phyloP scores from a whole-genome alignment of 1,140 invertebrate species.

The Vollenhovia emeryi region DNA sequence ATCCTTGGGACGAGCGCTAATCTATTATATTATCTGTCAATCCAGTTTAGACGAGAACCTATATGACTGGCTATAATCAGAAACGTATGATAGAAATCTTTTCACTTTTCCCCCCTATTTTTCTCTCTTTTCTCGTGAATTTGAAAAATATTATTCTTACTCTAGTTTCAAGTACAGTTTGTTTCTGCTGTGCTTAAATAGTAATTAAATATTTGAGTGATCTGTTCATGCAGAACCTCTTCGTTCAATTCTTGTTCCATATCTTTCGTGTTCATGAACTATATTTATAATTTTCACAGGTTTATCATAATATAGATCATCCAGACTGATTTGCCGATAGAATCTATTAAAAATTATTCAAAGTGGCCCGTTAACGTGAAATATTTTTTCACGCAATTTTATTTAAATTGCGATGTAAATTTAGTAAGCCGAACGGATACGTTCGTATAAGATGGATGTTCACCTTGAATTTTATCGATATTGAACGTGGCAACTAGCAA shows the following conservation, averaged over 20 bases:
- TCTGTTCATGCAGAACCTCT: not conserved
- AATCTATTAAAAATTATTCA: not conserved
- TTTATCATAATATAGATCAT: not conserved
- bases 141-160: not conserved
- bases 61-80: not conserved
- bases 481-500: not conserved
- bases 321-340: not conserved
- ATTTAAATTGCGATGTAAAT: not conserved
- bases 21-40: not conserved
- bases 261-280: not conserved
- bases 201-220: constrained; percentile 1
- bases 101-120: not conserved
- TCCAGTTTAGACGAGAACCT: constrained; percentile 5
- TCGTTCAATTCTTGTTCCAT: not conserved
- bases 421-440: not conserved
- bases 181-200: not conserved
- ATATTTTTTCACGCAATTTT: not conserved
- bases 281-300: not conserved
- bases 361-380: too few relatives aligned
- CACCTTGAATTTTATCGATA: constrained; percentile 19
- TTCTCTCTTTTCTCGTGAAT: not conserved
- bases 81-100: not conserved
- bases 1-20: not conserved
- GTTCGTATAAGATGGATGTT: not conserved
- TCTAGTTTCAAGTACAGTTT: not conserved